A percentile compares a stretch with the other conserved stretches of the same genome.
Evolutionary conservation across 2,113 vertebrate genomes (phyloP).

Genomic region (Dunckerocampus dactyliophorus): DNA sequence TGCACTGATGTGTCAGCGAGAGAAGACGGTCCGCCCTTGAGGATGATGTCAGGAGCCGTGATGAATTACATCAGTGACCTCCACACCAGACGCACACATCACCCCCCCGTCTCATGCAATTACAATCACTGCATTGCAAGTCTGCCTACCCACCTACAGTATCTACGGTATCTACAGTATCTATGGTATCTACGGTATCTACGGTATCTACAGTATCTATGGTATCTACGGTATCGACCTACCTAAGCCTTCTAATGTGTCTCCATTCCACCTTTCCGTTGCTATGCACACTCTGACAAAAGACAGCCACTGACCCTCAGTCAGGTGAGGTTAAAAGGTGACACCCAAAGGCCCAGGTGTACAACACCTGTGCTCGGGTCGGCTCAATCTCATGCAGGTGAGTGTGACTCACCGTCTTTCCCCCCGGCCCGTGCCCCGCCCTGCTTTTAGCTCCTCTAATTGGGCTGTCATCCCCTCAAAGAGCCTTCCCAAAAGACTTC

Average conservation of each 20-base stretch:
- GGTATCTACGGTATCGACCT: background rate
- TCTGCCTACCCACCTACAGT: too few species aligned
- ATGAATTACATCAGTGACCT: constrained; percentile 59
- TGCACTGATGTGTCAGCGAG: constrained; percentile 42
- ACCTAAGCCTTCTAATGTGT: constrained; percentile 20
- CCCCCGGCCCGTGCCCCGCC: background rate
- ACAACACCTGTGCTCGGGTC: constrained; percentile 55
- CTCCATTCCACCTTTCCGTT: constrained; percentile 34
- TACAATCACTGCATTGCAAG: background rate
- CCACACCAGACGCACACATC: constrained; percentile 26
- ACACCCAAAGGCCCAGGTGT: constrained; percentile 56
- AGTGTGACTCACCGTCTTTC: constrained; percentile 30
- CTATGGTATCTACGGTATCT: too few species aligned
- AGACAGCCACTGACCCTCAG: constrained; percentile 51
- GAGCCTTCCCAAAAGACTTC: constrained; percentile 34
- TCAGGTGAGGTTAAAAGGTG: constrained; percentile 33
- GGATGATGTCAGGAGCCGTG: constrained; percentile 50
- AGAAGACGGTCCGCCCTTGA: constrained; percentile 43
- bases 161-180: too few species aligned
- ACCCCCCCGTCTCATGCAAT: constrained; percentile 13
- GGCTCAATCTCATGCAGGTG: constrained; percentile 26
- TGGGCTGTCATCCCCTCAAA: constrained; percentile 45
- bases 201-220: background rate
- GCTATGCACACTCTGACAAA: constrained; percentile 25
- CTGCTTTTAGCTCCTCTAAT: constrained; percentile 43